These are phyloP conservation scores for Chlorops oryzae DNA, from an alignment of 1,140 invertebrate species.

Conservation along the genomic window DNA sequence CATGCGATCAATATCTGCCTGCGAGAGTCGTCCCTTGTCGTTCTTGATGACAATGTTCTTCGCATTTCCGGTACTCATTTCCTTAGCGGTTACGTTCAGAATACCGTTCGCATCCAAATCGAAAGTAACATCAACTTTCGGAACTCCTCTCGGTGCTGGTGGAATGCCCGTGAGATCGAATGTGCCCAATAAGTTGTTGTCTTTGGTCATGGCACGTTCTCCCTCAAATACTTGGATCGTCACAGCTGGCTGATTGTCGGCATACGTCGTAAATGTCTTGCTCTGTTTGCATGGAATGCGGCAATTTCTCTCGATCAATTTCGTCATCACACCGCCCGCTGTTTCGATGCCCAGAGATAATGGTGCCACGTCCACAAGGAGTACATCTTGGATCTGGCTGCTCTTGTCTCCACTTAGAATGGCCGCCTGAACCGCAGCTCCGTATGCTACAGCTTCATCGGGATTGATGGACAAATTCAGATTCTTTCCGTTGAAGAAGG, in stretches of 20 bases:
- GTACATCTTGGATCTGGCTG: slow-evolving; percentile 51
- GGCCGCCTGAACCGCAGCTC: slow-evolving; percentile 68
- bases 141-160: slow-evolving; percentile 71
- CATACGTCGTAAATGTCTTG: slow-evolving; percentile 61
- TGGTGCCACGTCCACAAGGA: slow-evolving; percentile 55
- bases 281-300: slow-evolving; percentile 60
- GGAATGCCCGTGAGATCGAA: slow-evolving; percentile 76
- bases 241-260: slow-evolving; percentile 67
- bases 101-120: slow-evolving; percentile 60
- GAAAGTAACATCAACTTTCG: slow-evolving; percentile 67
- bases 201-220: slow-evolving; percentile 64
- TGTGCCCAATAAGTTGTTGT: slow-evolving; percentile 70
- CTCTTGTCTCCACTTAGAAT: slow-evolving; percentile 60
- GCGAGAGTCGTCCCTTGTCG: slow-evolving; percentile 72
- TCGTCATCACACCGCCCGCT: slow-evolving; percentile 58
- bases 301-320: slow-evolving; percentile 59
- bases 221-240: slow-evolving; percentile 65
- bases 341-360: slow-evolving; percentile 58
- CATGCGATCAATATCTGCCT: slow-evolving; percentile 69
- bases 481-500: slow-evolving; percentile 58
- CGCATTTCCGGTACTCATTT: slow-evolving; percentile 54
- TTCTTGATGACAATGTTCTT: slow-evolving; percentile 79
- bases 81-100: slow-evolving; percentile 58
- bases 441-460: slow-evolving; percentile 68
- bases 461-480: slow-evolving; percentile 68